Evolutionary conservation across 2,113 vertebrate species (phyloP).

Genomic region (Oryzias curvinotus): DNA sequence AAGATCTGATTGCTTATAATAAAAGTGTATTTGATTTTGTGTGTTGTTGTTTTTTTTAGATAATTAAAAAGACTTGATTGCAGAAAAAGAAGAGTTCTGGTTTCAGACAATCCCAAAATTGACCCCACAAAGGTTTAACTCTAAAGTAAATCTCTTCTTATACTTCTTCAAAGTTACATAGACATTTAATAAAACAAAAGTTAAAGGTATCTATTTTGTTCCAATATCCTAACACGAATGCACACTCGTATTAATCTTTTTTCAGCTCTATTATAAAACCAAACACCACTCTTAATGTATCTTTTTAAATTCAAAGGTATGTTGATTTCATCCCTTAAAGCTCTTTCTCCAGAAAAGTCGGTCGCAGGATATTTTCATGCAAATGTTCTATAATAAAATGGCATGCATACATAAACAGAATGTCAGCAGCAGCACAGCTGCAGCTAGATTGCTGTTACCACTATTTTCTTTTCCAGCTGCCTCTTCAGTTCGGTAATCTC

Average conservation of each 20-base stretch:
- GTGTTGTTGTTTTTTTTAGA: too few relatives aligned
- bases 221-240: neutral
- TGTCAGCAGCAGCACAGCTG: conserved; percentile 4
- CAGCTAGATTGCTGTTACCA: conserved; percentile 70
- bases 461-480: conserved; percentile 82
- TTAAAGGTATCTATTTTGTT: conserved; percentile 9
- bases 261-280: too few relatives aligned
- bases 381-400: conserved; percentile 21
- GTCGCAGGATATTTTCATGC: conserved; percentile 22
- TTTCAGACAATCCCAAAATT: neutral
- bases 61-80: neutral
- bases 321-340: conserved; percentile 16
- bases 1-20: too few relatives aligned
- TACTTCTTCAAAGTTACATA: neutral
- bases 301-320: too few relatives aligned
- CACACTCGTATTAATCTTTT: too few relatives aligned
- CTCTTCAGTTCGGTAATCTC: conserved; percentile 82
- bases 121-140: neutral
- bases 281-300: too few relatives aligned
- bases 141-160: conserved; percentile 1
- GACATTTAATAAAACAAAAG: conserved; percentile 5
- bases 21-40: neutral
- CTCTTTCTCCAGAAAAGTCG: conserved; percentile 11
- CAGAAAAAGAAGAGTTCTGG: neutral
- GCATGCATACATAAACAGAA: conserved; percentile 10